These are phyloP conservation scores for Rhamphomyia laevipes DNA, from an alignment of 2,888 invertebrate genomes.

Conservation along the genomic window DNA sequence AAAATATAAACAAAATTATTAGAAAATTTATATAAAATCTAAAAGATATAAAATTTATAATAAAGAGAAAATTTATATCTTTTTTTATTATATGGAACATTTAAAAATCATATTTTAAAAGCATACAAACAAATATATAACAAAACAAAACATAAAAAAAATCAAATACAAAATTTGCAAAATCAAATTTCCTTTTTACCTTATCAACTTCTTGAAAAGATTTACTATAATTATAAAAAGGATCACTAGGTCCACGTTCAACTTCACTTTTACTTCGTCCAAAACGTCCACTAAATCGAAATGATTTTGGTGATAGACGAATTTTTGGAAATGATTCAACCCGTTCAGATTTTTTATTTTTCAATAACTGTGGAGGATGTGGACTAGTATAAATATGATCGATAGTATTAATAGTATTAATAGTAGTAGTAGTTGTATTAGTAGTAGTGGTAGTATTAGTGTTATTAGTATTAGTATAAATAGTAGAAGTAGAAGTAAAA, in stretches of 20 bases:
- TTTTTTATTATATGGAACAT: too few relatives aligned
- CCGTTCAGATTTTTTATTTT: conserved; percentile 29
- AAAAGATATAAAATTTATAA: too few relatives aligned
- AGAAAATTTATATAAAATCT: too few relatives aligned
- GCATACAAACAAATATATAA: too few relatives aligned
- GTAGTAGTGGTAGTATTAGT: neutral
- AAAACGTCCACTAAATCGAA: conserved; percentile 35
- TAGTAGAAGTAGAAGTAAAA: too few relatives aligned
- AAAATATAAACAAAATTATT: too few relatives aligned
- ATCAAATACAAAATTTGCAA: too few relatives aligned
- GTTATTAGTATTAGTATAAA: neutral
- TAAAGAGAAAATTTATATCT: too few relatives aligned
- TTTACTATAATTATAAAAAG: conserved; percentile 33
- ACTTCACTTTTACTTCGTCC: conserved; percentile 36
- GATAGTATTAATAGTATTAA: neutral
- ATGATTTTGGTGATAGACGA: conserved; percentile 34
- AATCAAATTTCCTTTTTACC: too few relatives aligned
- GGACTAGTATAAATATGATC: neutral
- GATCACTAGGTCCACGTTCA: conserved; percentile 31
- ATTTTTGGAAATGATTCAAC: conserved; percentile 34
- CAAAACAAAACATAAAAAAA: too few relatives aligned
- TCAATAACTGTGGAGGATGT: conserved; percentile 6
- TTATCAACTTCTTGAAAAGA: conserved; percentile 33
- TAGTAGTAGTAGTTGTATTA: neutral
- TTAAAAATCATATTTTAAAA: too few relatives aligned